Base-by-base conservation (phyloP, 1,140 invertebrate species). In the Drosophila busckii region DNA sequence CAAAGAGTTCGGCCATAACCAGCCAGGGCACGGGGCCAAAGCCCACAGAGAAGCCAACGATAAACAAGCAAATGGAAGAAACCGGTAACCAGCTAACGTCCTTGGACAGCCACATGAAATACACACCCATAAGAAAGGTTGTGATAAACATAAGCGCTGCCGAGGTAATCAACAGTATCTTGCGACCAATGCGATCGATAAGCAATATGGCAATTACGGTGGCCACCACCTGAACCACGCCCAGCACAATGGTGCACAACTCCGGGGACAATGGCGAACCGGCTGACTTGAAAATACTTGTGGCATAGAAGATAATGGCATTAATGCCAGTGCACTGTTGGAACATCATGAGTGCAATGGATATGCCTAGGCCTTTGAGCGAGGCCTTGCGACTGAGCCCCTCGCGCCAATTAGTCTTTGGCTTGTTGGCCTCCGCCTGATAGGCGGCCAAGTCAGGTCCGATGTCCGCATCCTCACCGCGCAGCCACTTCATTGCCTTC, bases 1-100 rank as follows among this genome's bases (percentile, higher is more conserved):
- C 89, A 87, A 94, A 93, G 53, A 95, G 83, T 86, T 95, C 94
- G 0, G 92, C 91, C 48, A 94, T 90, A 63, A 96, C 90, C 53
- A 94, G 88, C 90, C 94, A 96, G 0, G 94, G 93, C 28, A 96
- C 91, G 0, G 94, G 94, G 0, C 94, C 94, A 63, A 93, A 93
- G n/a, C 94, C 95, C 2, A 95, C 53, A 0, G 93, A 93, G 88
- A 94, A 96, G 0, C 92, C 90, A 26, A 93, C 64, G 49, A 95
- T 93, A 83, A 94, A 98, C 1, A 93, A 46, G 34, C 93, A 91
- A 0, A 97, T 68, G 32, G 91, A 91, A 0, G 89, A 41, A 0
- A 97, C 84, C 0, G 95, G 93, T 8, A 97, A 61, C 88, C 69
- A 82, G 5, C 44, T 92, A 92, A 17, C 89, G 1, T n/a, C 0